Conservation (phyloP, 2,113 vertebrate species). For the Recurvirostra avosetta region DNA sequence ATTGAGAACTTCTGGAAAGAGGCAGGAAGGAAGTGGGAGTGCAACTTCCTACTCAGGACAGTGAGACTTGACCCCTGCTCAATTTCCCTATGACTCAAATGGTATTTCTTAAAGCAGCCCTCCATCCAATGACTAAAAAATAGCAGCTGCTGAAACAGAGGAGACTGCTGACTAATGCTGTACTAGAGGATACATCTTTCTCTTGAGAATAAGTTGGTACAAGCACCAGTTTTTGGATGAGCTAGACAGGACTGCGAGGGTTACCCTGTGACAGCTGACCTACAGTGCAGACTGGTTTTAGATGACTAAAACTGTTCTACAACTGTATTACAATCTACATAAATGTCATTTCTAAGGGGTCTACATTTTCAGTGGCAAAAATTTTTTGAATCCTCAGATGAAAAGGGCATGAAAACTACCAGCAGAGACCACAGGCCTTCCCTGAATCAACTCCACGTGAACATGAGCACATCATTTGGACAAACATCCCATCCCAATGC, state of each 20-base stretch:
- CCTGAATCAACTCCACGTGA: background rate
- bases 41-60: constrained; percentile 34
- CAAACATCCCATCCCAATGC: background rate
- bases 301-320: background rate
- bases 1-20: background rate
- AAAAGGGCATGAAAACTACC: background rate
- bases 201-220: background rate
- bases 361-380: background rate
- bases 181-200: background rate
- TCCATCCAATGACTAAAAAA: background rate
- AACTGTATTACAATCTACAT: background rate
- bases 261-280: background rate
- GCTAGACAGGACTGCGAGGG: background rate
- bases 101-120: constrained; percentile 37
- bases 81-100: constrained; percentile 29
- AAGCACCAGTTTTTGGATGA: background rate
- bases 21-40: constrained; percentile 42
- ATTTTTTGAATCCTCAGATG: background rate
- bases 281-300: background rate
- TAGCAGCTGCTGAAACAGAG: background rate
- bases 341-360: background rate
- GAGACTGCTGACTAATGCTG: constrained; percentile 29
- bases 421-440: background rate
- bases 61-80: constrained; percentile 3
- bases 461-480: background rate